phyloP scores from a whole-genome alignment of 2,888 invertebrate genomes.

The Oxystoma pomonae region DNA sequence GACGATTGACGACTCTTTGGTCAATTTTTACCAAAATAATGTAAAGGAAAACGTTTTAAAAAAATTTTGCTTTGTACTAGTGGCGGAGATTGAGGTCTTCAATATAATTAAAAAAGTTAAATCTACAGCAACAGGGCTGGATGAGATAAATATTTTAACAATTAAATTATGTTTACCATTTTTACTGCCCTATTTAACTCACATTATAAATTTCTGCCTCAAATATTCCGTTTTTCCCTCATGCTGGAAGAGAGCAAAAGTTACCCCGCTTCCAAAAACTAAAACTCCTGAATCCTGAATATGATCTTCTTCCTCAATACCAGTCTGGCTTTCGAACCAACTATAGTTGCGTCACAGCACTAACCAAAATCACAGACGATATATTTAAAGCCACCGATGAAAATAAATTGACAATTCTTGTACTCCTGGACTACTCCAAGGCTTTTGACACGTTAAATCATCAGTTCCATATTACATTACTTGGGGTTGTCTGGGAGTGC shows the following conservation, averaged over 20 bases:
- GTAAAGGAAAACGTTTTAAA: not conserved
- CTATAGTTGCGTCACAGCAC: not conserved
- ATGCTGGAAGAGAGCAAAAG: conserved; percentile 4
- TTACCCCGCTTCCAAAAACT: not conserved
- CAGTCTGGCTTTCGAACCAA: not conserved
- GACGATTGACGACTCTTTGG: not conserved
- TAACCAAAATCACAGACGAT: not conserved
- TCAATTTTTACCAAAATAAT: not conserved
- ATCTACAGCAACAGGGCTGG: conserved; percentile 2
- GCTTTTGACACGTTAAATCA: not conserved
- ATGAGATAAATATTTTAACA: conserved; percentile 8
- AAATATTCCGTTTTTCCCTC: conserved; percentile 12
- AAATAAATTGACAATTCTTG: not conserved
- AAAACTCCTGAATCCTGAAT: conserved; percentile 2
- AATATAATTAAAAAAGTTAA: not conserved
- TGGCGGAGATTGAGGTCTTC: not conserved
- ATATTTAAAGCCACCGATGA: not conserved
- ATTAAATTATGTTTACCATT: conserved; percentile 2
- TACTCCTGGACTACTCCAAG: not conserved
- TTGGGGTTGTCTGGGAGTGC: not conserved
- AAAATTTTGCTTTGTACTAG: not conserved
- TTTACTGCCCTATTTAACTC: conserved; percentile 10
- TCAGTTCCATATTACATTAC: not conserved
- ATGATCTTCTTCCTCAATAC: not conserved
- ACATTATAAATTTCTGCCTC: conserved; percentile 3